Base-by-base conservation (phyloP, 2,797 vertebrate genomes). In the Sebastes baramenuke region DNA sequence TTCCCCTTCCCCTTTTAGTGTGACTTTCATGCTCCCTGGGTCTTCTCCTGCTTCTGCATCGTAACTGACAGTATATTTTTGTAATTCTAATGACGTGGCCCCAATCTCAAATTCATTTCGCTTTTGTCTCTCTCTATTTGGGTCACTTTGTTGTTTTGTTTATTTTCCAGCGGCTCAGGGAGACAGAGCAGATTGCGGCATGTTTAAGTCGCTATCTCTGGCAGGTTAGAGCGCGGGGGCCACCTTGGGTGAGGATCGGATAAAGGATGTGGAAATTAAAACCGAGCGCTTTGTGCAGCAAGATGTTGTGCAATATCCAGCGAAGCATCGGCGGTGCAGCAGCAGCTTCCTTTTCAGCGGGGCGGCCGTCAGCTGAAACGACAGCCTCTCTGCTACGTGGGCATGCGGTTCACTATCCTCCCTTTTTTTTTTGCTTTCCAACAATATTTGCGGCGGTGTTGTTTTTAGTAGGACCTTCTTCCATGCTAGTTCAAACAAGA, bases 121-220 rank as follows among this genome's bases (percentile, higher is more conserved):
- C 88, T 75, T 90, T 88, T 91, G 89, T 93, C 87, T 82, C 84
- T 75, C n/a, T 78, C 52, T 85, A 92, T 94, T 91, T 93, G 88
- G 92, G 92, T 92, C 90, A 91, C 70, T 92, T 89, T 79, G 77
- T 67, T 70, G 70, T 72, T 88, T 75, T 89, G 74, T 89, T 92
- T 89, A 75, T 84, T 90, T 87, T 83, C 32, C 60, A 29, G 74
- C 49, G 24, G 85, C 88, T 89, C 90, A 52, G 82, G 25, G 25
- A 82, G 70, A 58, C 71, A 20, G 72, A 86, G 88, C 90, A 91
- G 90, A 92, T 79, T 87, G 90, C 67, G 1, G 78, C 77, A 59
- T 10, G 84, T 91, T 83, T 87, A 87, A 88, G 91, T 92, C 86
- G 30, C 88, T 66, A 30, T 89, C 83, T 83, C 81, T 85, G 79